These are phyloP conservation scores for Galagoides demidoff DNA, from an alignment of 2,797 vertebrate genomes.

Conservation along the genomic window DNA sequence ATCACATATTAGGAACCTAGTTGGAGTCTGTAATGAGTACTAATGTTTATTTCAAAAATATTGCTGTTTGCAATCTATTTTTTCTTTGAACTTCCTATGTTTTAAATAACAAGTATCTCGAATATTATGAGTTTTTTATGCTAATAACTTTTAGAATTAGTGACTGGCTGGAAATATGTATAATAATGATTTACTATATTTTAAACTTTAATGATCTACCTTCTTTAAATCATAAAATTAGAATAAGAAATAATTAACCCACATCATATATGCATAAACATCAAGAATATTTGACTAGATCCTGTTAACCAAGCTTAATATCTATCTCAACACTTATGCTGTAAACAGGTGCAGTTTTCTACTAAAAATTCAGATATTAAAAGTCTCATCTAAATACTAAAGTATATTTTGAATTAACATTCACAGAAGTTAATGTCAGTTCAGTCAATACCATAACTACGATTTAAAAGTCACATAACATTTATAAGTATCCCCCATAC, in stretches of 20 bases:
- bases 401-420: not conserved
- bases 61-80: not conserved
- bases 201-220: not conserved
- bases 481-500: not conserved
- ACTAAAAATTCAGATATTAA: not conserved
- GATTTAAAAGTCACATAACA: not conserved
- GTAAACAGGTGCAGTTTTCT: not conserved
- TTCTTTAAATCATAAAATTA: not conserved
- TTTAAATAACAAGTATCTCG: not conserved
- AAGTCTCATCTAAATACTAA: not conserved
- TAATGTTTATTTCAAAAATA: constrained; percentile 43
- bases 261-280: not conserved
- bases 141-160: constrained; percentile 14
- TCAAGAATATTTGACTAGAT: not conserved
- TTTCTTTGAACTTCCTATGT: not conserved
- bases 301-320: not conserved
- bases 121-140: constrained; percentile 9
- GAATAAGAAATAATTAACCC: not conserved
- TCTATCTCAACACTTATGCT: not conserved
- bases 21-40: constrained; percentile 24
- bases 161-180: not conserved
- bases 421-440: not conserved
- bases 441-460: not conserved
- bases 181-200: not conserved
- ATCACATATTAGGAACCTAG: not conserved